These are phyloP conservation scores for Trichonephila clavipes DNA, from an alignment of 1,140 invertebrate species.

Conservation along the genomic window DNA sequence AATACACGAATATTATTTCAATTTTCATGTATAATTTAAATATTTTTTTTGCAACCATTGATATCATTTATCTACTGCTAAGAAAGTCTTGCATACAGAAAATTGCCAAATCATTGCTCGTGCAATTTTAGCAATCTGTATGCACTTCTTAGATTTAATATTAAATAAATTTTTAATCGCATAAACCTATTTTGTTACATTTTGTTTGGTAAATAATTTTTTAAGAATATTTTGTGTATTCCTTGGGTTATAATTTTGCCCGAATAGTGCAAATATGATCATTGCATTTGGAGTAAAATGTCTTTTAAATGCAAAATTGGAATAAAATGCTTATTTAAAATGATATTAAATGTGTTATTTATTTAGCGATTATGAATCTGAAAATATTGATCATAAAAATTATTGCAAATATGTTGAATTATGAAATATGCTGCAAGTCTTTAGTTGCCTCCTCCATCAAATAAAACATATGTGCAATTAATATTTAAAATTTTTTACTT, in stretches of 20 bases:
- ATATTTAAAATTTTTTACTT: no score
- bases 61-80: neutral
- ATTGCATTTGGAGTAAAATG: neutral
- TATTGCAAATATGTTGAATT: no score
- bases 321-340: no score
- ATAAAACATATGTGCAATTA: no score
- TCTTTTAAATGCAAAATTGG: neutral
- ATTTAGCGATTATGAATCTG: no score
- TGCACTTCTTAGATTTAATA: neutral
- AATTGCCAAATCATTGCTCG: neutral
- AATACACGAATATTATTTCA: conserved; percentile 23
- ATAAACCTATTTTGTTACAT: neutral
- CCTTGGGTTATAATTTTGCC: neutral
- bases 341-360: no score
- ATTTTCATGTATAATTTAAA: neutral
- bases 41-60: neutral
- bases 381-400: no score
- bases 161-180: no score
- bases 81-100: neutral
- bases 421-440: no score
- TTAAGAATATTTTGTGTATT: neutral
- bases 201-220: neutral
- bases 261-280: neutral
- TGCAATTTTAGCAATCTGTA: neutral
- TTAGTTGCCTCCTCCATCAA: no score